Evolutionary conservation across 2,113 vertebrate species (phyloP), one percentile per base, ranked within the genome.

Genomic region (Psittacula cyanocephala): DNA sequence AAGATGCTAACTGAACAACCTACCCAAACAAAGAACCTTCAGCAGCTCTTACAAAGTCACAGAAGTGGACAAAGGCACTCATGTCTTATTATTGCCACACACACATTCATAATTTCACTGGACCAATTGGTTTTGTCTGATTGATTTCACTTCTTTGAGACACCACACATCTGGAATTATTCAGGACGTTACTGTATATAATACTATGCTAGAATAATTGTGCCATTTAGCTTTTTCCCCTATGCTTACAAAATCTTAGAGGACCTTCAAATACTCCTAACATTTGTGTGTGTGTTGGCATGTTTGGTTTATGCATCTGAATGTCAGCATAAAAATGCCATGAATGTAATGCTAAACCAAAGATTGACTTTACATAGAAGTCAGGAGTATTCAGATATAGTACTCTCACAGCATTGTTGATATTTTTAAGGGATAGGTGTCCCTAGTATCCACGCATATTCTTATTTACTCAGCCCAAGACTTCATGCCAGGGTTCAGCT

Each of bases 151-250:
- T 88, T 76, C 88, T 92, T 81, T 52, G 81, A 92, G 83, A 62
- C n/a, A 44, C 25, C 60, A 79, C 65, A 78, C 83, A 91, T 72
- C 67, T 92, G 93, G 91, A 74, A 89, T 94, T 94, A 94, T 82
- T 96, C 93, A 94, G 85, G 80, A 75, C 4, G 0, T 33, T 46
- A 43, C 72, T 62, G 71, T 71, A 39, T 68, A 78, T 57, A 90
- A 86, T 50, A 17, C 60, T 88, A 13, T 22, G 64, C 64, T 82
- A 57, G 63, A 63, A 62, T 49, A 87, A 35, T 81, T 82, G 25
- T 84, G 72, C 67, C 64, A 53, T 88, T 95, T 46, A 81, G 35
- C 55, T 90, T 75, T 75, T 52, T 55, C 35, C 67, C 44, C n/a
- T 57, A 10, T 33, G 44, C 76, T 93, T 55, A 44, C 80, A 70